These are phyloP conservation scores for Bostrychus sinensis DNA, from an alignment of 2,113 vertebrate species.

Conservation along the genomic window DNA sequence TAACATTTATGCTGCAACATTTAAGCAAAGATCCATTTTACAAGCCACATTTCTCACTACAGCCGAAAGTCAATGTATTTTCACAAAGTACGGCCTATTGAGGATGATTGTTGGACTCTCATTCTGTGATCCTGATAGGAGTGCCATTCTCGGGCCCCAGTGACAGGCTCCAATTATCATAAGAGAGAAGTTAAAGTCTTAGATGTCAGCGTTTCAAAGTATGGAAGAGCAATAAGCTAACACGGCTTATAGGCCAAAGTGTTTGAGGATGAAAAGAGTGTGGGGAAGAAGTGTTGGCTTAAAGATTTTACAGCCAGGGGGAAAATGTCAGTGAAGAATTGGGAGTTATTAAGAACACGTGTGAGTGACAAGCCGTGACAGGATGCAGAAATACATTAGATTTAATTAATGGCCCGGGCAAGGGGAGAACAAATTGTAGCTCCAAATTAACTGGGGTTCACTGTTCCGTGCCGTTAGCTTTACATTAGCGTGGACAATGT, in stretches of 20 bases:
- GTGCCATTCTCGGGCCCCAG: not conserved
- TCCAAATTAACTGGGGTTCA: slow-evolving; percentile 40
- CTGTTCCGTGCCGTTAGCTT: slow-evolving; percentile 50
- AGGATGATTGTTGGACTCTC: not conserved
- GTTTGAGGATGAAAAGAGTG: not conserved
- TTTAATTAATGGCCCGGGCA: slow-evolving; percentile 35
- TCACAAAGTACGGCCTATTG: not conserved
- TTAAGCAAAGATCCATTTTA: not conserved
- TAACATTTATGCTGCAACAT: slow-evolving; percentile 14
- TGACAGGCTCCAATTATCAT: slow-evolving; percentile 4
- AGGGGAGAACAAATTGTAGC: slow-evolving; percentile 25
- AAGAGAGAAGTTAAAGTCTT: not conserved
- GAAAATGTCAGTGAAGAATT: slow-evolving; percentile 42
- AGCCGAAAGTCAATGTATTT: not conserved
- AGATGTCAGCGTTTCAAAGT: not conserved
- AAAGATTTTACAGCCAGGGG: not conserved
- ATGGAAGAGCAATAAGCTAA: not conserved
- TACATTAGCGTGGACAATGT: slow-evolving; percentile 35
- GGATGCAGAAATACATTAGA: slow-evolving; percentile 26
- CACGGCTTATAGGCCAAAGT: not conserved
- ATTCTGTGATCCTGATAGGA: not conserved
- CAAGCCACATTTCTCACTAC: not conserved
- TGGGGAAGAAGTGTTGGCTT: not conserved
- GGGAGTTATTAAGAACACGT: slow-evolving; percentile 16
- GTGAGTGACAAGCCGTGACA: slow-evolving; percentile 16